Base-by-base conservation (phyloP, 2,797 vertebrate genomes). In the Falco columbarius region DNA sequence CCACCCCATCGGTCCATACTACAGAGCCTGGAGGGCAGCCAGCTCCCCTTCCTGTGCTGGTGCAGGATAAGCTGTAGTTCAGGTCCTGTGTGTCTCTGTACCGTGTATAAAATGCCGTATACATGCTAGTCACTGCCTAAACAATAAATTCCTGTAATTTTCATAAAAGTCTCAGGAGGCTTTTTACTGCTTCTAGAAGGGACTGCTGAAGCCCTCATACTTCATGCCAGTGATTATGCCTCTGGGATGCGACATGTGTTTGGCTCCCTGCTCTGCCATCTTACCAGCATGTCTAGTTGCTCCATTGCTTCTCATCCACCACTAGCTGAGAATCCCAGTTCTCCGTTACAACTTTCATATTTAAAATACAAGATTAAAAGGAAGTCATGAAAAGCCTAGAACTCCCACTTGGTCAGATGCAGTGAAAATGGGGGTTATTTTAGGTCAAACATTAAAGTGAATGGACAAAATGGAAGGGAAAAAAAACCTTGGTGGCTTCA, bases 401-500 rank as follows among this genome's bases (percentile, higher is more conserved):
- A 58, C 67, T 70, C 72, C 36, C 58, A 36, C 30, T 49, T 91
- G 20, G 54, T 59, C 55, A 68, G 55, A 49, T 51, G 6, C 15
- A 46, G 21, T 72, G 76, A 34, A 84, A 94, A 72, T 52, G 12
- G 55, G 40, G 83, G 58, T 91, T 95, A 52, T 38, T 92, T 76
- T 59, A 42, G 34, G 27, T 92, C 66, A 91, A 92, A 84, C 19
- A 52, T 81, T 76, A 77, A 91, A 72, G 14, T 44, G 40, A 74
- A 56, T 34, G 56, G 61, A 61, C 68, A 80, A 90, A 93, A 59
- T 71, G 42, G 29, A 80, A 71, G 20, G 52, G 49, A 40, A 44
- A 85, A 95, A 95, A 95, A 74, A 86, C 68, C 85, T 95, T 22
- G 20, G 29, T 90, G 88, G 72, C 61, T 19, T 73, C 15, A 14